These are phyloP conservation scores for Champsocephalus esox DNA, from an alignment of 2,797 vertebrate genomes.

Conservation along the genomic window DNA sequence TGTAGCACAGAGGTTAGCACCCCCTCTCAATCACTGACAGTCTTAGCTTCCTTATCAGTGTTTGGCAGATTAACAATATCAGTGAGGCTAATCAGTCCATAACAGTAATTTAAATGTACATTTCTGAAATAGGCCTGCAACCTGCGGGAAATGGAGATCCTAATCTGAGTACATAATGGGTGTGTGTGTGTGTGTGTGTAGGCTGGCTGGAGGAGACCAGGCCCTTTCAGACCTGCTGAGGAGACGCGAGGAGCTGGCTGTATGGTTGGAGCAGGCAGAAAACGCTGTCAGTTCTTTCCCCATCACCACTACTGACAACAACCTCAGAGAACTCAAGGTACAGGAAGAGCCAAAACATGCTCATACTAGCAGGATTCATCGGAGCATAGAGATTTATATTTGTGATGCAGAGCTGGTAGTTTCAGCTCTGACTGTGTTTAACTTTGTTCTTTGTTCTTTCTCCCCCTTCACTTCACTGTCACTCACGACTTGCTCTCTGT, in stretches of 20 bases:
- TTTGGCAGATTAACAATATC: conserved; percentile 62
- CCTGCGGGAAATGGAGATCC: conserved; percentile 59
- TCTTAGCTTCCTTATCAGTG: conserved; percentile 52
- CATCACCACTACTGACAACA: conserved; percentile 80
- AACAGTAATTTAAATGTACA: conserved; percentile 76
- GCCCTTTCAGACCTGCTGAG: conserved; percentile 86
- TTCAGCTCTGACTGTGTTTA: conserved; percentile 11
- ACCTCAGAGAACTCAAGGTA: conserved; percentile 89
- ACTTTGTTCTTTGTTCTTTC: conserved; percentile 23
- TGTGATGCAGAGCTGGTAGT: conserved; percentile 14
- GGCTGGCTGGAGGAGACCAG: conserved; percentile 86
- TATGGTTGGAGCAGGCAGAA: conserved; percentile 89
- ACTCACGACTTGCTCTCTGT: conserved; percentile 25
- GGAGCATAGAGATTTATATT: conserved; percentile 31
- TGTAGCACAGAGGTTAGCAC: conserved; percentile 14
- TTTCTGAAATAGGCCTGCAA: conserved; percentile 58
- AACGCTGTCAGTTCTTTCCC: conserved; percentile 79
- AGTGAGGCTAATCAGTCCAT: conserved; percentile 44
- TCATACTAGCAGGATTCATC: conserved; percentile 1
- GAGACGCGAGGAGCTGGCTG: conserved; percentile 83
- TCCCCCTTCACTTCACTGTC: conserved; percentile 9
- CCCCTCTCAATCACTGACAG: conserved; percentile 10
- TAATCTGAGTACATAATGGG: conserved; percentile 45
- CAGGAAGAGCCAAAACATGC: conserved; percentile 31
- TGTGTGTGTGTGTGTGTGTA: conserved; percentile 56